These are phyloP conservation scores for Phylloscopus trochilus DNA, from an alignment of 2,113 vertebrate genomes.

Conservation along the genomic window DNA sequence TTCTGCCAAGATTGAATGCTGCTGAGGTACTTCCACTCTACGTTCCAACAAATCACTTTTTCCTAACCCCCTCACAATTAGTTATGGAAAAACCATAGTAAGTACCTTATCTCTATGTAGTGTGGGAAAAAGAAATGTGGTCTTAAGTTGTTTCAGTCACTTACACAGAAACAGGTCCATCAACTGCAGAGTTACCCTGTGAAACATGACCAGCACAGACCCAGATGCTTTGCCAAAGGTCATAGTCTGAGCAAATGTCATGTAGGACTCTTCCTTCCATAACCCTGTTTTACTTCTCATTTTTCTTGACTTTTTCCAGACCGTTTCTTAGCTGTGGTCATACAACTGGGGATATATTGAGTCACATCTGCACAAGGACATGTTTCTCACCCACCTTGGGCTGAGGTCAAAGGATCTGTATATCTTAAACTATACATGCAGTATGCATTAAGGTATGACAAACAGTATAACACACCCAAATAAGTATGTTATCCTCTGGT, in stretches of 20 bases:
- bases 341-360: not conserved
- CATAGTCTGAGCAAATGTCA: rapidly evolving
- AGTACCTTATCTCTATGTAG: not conserved
- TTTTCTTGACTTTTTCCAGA: not conserved
- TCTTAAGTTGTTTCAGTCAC: not conserved
- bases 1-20: rapidly evolving
- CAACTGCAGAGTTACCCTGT: not conserved
- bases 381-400: not conserved
- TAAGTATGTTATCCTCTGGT: not conserved
- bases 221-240: not conserved
- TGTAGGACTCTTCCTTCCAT: not conserved
- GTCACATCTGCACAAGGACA: not conserved
- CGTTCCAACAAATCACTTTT: not conserved
- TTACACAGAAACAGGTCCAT: not conserved
- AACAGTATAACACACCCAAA: too few relatives aligned
- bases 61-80: not conserved
- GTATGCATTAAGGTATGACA: not conserved
- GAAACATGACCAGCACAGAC: not conserved
- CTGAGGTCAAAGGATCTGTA: not conserved
- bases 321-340: not conserved
- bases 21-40: not conserved
- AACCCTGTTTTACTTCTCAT: not conserved
- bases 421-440: not conserved
- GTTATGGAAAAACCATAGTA: not conserved
- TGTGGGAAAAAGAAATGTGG: not conserved